Percentiles rank a stretch among this genome's conserved stretches.
These are phyloP conservation scores for Lynx canadensis DNA, from an alignment of 2,113 vertebrate genomes.

Conservation along the genomic window DNA sequence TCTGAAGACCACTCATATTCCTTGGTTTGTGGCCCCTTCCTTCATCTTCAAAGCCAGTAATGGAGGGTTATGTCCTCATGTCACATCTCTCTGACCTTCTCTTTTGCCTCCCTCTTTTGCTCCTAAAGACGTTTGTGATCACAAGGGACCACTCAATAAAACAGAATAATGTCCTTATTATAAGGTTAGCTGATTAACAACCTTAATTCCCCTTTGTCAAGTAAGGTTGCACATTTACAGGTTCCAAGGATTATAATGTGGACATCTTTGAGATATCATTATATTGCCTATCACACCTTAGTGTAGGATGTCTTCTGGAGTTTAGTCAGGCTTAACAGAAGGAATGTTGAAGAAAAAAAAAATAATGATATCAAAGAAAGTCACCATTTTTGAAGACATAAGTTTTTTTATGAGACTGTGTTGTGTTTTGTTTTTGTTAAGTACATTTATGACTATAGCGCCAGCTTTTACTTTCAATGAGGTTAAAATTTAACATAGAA, in stretches of 20 bases:
- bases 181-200: neutral
- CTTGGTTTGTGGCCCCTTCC: neutral
- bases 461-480: slow-evolving; percentile 22
- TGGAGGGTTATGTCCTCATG: neutral
- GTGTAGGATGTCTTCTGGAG: neutral
- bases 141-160: neutral
- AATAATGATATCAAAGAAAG: slow-evolving; percentile 8
- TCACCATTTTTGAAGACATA: neutral
- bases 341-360: neutral
- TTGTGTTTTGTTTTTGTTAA: slow-evolving; percentile 38
- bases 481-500: slow-evolving; percentile 46
- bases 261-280: neutral
- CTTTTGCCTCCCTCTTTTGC: neutral
- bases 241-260: neutral
- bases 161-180: neutral
- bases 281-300: neutral
- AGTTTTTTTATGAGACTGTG: slow-evolving; percentile 29
- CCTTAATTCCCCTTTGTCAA: neutral
- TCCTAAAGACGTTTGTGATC: neutral
- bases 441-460: neutral
- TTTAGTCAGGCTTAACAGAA: slow-evolving; percentile 7
- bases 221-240: neutral
- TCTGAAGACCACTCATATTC: neutral
- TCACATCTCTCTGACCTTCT: neutral
- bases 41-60: neutral